Evolutionary conservation across 2,113 vertebrate genomes (phyloP).

Genomic region (Mustela lutreola): DNA sequence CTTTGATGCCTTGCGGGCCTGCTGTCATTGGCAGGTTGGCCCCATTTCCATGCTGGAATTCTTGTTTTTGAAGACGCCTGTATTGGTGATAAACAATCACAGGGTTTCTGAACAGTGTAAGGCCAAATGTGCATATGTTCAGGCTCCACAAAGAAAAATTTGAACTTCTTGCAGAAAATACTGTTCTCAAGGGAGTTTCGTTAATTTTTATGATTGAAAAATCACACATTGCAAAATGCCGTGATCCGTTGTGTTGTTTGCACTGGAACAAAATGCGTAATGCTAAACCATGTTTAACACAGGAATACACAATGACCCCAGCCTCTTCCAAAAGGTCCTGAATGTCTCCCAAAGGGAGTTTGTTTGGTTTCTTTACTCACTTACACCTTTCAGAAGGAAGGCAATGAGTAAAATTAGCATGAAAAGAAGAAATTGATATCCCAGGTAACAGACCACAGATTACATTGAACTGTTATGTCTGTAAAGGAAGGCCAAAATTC

Average conservation of each 20-base stretch:
- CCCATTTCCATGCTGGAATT: neutral
- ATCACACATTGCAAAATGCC: constrained; percentile 13
- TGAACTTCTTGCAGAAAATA: constrained; percentile 21
- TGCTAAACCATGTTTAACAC: neutral
- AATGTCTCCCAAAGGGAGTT: neutral
- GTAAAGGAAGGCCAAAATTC: constrained; percentile 1
- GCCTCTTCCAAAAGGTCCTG: neutral
- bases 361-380: neutral
- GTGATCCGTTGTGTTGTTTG: neutral
- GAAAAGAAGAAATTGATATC: neutral
- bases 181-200: neutral
- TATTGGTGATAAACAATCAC: constrained; percentile 8
- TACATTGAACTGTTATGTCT: neutral
- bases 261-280: neutral
- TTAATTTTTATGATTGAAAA: constrained; percentile 58
- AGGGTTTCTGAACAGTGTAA: neutral
- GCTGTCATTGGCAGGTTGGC: neutral
- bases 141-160: neutral
- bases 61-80: neutral
- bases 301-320: neutral
- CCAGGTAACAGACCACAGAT: neutral
- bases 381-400: constrained; percentile 42
- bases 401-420: constrained; percentile 4
- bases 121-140: neutral
- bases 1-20: neutral